These are phyloP conservation scores for Venturia canescens DNA, from an alignment of 1,140 invertebrate genomes.

Conservation along the genomic window DNA sequence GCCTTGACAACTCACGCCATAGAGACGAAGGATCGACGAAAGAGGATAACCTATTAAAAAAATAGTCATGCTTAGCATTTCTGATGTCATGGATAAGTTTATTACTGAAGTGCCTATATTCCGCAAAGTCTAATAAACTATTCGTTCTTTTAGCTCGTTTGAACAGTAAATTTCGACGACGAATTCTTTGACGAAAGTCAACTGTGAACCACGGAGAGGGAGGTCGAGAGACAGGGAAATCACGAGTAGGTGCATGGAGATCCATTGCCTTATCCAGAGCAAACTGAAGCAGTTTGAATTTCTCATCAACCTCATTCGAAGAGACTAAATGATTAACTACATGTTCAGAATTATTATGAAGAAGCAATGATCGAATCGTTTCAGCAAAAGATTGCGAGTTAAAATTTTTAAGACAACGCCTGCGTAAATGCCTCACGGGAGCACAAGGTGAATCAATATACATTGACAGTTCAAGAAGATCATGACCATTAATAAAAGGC, in stretches of 20 bases:
- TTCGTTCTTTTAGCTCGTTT: background rate
- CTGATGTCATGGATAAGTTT: background rate
- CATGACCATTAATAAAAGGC: background rate
- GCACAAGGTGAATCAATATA: background rate
- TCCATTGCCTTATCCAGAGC: no score
- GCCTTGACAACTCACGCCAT: background rate
- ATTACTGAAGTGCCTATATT: background rate
- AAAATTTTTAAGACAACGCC: background rate
- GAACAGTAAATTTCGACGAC: background rate
- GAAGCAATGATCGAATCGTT: no score
- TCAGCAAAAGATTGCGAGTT: background rate
- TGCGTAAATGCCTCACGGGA: background rate
- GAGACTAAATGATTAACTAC: no score
- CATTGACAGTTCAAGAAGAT: background rate
- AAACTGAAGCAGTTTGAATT: no score
- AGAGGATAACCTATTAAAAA: background rate
- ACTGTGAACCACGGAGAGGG: no score
- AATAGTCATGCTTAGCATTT: background rate
- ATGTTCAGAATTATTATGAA: no score
- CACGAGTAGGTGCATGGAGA: no score
- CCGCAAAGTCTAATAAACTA: background rate
- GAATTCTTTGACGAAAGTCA: background rate
- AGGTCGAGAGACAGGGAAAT: no score
- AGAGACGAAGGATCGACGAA: background rate
- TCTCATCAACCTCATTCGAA: no score